Evolutionary conservation across 2,113 vertebrate species (phyloP), one percentile per base, ranked within the genome.

Genomic region (Aldabrachelys gigantea): DNA sequence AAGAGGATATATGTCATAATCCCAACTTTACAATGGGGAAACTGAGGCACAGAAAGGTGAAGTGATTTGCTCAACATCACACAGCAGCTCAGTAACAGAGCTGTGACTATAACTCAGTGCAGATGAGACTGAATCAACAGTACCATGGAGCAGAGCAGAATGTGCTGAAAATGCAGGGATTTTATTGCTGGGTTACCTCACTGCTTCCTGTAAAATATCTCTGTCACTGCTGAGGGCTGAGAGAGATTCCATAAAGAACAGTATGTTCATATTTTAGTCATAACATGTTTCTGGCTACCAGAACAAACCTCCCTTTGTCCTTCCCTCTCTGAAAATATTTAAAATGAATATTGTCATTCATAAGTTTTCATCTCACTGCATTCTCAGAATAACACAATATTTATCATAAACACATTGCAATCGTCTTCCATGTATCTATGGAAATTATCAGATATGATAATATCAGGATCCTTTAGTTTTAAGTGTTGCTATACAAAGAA

Each of bases 371-470:
- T 75, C 50, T 84, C 75, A 29, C 8, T 89, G 69, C 52, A 82
- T 89, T 94, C 62, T 93, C 53, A 87, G 6, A 35, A 25, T 87
- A 95, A 93, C 95, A 90, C 90, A 96, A 84, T 96, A 93, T 97
- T 97, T 96, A 94, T 49, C 53, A 87, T 91, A 91, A 93, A 93
- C 76, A 94, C 76, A 94, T 90, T 94, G 29, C 95, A 97, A 14
- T 92, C 85, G 59, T 92, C 54, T 90, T 93, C 41, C 8, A 69
- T 22, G 89, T 96, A 90, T 92, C 96, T 96, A 84, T 97, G 93
- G 97, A 95, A 97, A 97, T 91, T 3, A 89, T 86, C 52, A 92
- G 85, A 86, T 96, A 95, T 94, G 95, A 96, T 78, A 96, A 49
- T 96, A 96, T 96, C 85, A 90, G 25, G 94, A 96, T 89, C n/a